Evolutionary conservation across 1,140 invertebrate genomes (phyloP).

Genomic region (Scylla paramamosain): DNA sequence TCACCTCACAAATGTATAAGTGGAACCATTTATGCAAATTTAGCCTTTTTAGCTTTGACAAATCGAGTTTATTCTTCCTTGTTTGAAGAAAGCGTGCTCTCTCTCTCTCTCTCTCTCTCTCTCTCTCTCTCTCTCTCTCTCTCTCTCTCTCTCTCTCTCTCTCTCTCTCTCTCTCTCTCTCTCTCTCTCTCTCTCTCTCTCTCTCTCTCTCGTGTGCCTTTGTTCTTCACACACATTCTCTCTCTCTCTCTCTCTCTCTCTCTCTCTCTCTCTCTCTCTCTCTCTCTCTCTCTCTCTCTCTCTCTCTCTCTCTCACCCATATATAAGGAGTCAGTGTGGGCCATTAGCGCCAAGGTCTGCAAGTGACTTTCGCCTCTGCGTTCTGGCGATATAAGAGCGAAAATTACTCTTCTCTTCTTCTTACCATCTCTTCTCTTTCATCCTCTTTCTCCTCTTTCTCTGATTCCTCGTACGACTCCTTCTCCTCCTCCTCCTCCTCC

Average conservation of each 20-base stretch:
- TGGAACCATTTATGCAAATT: background rate
- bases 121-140: background rate
- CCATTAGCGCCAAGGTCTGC: background rate
- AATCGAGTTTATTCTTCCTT: background rate
- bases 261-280: no score
- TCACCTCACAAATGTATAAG: background rate
- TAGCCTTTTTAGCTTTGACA: background rate
- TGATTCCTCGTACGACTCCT: background rate
- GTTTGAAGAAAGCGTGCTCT: background rate
- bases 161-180: slow-evolving; percentile 20
- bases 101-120: slow-evolving; percentile 19
- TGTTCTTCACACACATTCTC: no score
- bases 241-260: no score
- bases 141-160: background rate
- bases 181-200: background rate
- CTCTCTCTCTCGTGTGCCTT: background rate
- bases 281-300: no score
- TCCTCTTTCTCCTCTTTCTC: no score
- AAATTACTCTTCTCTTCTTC: background rate
- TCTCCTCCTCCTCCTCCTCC: background rate
- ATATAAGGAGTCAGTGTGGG: background rate
- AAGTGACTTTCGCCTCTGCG: background rate
- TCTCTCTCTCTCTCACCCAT: background rate
- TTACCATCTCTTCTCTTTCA: background rate
- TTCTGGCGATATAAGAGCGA: background rate